phyloP scores from a whole-genome alignment of 1,140 invertebrate genomes.

The Paralvinella palmiformis region DNA sequence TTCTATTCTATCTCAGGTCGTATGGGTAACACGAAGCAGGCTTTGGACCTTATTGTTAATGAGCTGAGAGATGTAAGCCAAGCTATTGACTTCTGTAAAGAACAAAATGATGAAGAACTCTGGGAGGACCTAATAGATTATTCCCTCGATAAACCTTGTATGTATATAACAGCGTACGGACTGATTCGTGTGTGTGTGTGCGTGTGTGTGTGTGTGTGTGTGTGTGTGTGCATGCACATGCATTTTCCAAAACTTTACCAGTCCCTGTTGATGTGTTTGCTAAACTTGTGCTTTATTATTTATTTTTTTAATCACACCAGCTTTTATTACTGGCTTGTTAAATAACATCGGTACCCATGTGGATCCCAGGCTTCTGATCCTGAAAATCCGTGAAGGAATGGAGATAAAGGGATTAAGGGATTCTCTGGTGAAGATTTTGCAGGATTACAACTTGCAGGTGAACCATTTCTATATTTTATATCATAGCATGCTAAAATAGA shows the following conservation, averaged over 20 bases:
- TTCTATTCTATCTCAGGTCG: slow-evolving; percentile 54
- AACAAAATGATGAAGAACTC: slow-evolving; percentile 80
- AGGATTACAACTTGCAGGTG: slow-evolving; percentile 88
- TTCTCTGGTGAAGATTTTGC: slow-evolving; percentile 89
- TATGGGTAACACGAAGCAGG: slow-evolving; percentile 88
- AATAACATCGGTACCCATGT: slow-evolving; percentile 82
- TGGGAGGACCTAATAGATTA: slow-evolving; percentile 91
- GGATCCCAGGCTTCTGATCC: slow-evolving; percentile 79
- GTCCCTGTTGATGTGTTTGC: too few relatives aligned
- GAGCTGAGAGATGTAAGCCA: slow-evolving; percentile 81
- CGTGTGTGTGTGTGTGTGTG: not conserved
- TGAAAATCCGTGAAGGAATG: slow-evolving; percentile 73
- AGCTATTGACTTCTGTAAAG: slow-evolving; percentile 94
- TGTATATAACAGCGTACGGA: slow-evolving; percentile 23
- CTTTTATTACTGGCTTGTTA: slow-evolving; percentile 69
- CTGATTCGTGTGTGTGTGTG: not conserved
- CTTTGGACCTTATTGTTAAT: slow-evolving; percentile 81
- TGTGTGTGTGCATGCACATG: too few relatives aligned
- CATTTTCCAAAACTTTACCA: too few relatives aligned
- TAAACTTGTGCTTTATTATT: slow-evolving; percentile 4
- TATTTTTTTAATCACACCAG: slow-evolving; percentile 49
- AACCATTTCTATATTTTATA: not conserved
- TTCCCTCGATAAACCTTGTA: slow-evolving; percentile 79
- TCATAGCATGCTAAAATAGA: not conserved
- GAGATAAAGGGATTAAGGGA: slow-evolving; percentile 84